Base-by-base conservation (phyloP, 92 coral and sea anemone species). In the Micromussa lordhowensis region DNA sequence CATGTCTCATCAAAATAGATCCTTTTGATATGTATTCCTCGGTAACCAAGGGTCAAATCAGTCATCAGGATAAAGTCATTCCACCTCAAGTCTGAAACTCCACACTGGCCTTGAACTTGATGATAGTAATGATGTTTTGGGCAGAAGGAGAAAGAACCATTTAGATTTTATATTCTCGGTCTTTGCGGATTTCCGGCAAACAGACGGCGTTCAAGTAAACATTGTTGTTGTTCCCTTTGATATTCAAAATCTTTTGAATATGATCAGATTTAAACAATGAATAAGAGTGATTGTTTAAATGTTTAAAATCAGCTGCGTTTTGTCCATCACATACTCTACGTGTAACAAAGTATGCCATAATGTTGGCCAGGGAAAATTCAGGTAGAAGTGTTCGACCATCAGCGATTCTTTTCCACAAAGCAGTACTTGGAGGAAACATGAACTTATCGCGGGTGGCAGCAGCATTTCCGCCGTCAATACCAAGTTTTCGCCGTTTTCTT, bases 51-150 rank as follows among this genome's bases (percentile, higher is more conserved):
- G 31, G 48, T 36, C 80, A 93, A 48, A 40, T 93, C 95, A 82
- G 95, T 93, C 95, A 93, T 93, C 74, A 93, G 68, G 24, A 93
- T 29, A 71, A 93, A 93, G 85, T 93, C 96, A 91, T 81, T 57
- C 92, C 96, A 93, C 55, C 30, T 91, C 58, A 88, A 79, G 36
- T 94, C 92, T 68, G 96, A 88, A 70, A 93, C 82, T 3, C 81
- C 92, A 91, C 79, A 74, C 81, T 93, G 94, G 34, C 96, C 94
- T 80, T 93, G 89, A 24, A 91, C 87, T 82, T 93, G 94, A 31
- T 93, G 78, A 24, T 70, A 68, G 80, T 93, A 91, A 21, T 83
- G 71, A 72, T 93, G 94, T 5, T 86, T 84, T 76, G 4, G 77
- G 80, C 94, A 49, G 72, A 55, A 48, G 82, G 80, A 89, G 90